A percentile compares a stretch with the other conserved stretches of the same genome.
Evolutionary conservation across 2,113 vertebrate species (phyloP).

Genomic region (Pseudorectes ferrugineus): DNA sequence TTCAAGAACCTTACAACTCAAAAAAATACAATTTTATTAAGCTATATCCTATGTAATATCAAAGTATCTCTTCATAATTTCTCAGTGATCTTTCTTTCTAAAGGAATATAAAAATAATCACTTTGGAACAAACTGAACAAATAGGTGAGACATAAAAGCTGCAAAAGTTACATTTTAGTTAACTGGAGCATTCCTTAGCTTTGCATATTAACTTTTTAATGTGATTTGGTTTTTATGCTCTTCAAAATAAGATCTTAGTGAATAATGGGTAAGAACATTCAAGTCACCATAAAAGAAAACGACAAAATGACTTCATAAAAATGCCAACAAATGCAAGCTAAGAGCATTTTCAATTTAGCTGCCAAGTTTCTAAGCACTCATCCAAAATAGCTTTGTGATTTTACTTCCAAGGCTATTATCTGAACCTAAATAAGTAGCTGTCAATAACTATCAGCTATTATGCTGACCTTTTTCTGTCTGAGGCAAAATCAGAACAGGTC

Average conservation of each 20-base stretch:
- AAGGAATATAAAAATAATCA: not conserved
- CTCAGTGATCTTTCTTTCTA: not conserved
- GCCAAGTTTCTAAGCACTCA: slow-evolving; percentile 4
- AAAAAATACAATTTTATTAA: not conserved
- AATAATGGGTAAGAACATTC: not conserved
- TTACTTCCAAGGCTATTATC: slow-evolving; percentile 38
- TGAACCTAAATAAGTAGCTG: slow-evolving; percentile 10
- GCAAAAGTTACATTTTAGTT: not conserved
- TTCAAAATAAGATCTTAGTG: slow-evolving; percentile 11
- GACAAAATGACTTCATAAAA: slow-evolving; percentile 31
- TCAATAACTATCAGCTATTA: not conserved
- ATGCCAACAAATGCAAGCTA: slow-evolving; percentile 26
- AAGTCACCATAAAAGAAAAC: slow-evolving; percentile 3
- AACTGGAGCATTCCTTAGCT: not conserved
- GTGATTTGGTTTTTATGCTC: not conserved
- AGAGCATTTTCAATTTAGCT: slow-evolving; percentile 34
- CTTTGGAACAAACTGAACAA: not conserved
- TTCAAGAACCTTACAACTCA: not conserved
- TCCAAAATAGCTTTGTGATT: slow-evolving; percentile 18
- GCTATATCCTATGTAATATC: not conserved
- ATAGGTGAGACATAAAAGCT: not conserved
- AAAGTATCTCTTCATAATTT: not conserved
- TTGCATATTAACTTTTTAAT: not conserved
- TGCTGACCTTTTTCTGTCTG: not conserved
- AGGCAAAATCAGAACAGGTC: not conserved